phyloP scores from a whole-genome alignment of 2,113 vertebrate species.

The Pelobates fuscus region DNA sequence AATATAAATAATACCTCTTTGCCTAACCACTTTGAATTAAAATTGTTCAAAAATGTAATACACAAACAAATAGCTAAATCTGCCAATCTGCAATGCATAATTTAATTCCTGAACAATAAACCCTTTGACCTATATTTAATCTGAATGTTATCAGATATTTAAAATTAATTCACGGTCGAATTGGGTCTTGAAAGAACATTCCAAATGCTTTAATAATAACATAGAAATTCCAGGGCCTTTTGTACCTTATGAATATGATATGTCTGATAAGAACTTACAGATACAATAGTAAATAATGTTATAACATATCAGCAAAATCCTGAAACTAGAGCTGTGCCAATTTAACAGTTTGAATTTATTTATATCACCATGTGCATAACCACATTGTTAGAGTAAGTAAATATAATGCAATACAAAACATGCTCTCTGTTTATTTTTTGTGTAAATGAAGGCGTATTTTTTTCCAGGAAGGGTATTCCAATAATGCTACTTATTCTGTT shows the following conservation, averaged over 20 bases:
- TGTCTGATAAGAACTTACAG: constrained; percentile 45
- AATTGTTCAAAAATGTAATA: constrained; percentile 26
- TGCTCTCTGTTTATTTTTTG: constrained; percentile 5
- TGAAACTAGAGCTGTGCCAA: constrained; percentile 32
- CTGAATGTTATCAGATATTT: constrained; percentile 47
- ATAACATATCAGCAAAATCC: constrained; percentile 13
- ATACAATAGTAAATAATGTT: constrained; percentile 49
- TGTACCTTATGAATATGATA: constrained; percentile 49
- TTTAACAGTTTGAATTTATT: constrained; percentile 29
- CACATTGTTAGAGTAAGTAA: constrained; percentile 34
- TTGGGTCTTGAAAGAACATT: constrained; percentile 42
- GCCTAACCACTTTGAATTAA: no score
- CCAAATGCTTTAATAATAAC: constrained; percentile 46
- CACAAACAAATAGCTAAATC: constrained; percentile 16
- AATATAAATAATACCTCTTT: no score
- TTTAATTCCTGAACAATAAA: constrained; percentile 38
- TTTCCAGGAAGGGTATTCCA: not conserved
- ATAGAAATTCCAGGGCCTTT: constrained; percentile 34
- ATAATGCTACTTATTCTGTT: no score
- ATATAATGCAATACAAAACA: constrained; percentile 22
- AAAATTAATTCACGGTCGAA: constrained; percentile 42
- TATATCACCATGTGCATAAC: not conserved
- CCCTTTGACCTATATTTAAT: constrained; percentile 43
- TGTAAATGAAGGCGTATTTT: constrained; percentile 9
- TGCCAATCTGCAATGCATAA: constrained; percentile 21